These are phyloP conservation scores for Ceratothoa steindachneri DNA, from an alignment of 2,888 invertebrate species.

Conservation along the genomic window DNA sequence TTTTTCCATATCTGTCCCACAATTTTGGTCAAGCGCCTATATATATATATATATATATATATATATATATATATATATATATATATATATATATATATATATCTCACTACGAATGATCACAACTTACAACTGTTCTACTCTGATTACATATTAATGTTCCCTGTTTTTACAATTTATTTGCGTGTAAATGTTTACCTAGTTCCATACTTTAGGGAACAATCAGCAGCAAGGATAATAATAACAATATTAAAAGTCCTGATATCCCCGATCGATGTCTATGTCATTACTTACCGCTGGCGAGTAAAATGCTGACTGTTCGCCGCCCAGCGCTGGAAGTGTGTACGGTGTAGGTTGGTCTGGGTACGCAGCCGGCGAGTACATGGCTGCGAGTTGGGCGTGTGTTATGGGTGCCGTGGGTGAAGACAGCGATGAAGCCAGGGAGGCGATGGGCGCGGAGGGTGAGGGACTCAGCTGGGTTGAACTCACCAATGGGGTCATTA, in stretches of 20 bases:
- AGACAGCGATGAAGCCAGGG: constrained; percentile 16
- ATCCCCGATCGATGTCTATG: no score
- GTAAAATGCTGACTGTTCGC: constrained; percentile 46
- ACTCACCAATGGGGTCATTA: constrained; percentile 41
- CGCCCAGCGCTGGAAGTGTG: constrained; percentile 39
- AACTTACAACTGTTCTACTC: no score
- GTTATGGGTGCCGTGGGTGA: constrained; percentile 29
- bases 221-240: no score
- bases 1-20: no score
- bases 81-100: no score
- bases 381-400: constrained; percentile 33
- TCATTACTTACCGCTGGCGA: constrained; percentile 39
- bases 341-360: constrained; percentile 43
- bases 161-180: no score
- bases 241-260: no score
- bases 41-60: neutral
- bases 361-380: constrained; percentile 45
- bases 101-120: no score
- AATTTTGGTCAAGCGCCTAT: no score
- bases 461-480: constrained; percentile 39
- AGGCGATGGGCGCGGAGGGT: constrained; percentile 29
- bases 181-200: no score
- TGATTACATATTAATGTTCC: no score
- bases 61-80: neutral
- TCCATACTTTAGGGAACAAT: no score